Base-by-base conservation (phyloP, 2,797 vertebrate genomes). In the Orientallactaga sibirica region DNA sequence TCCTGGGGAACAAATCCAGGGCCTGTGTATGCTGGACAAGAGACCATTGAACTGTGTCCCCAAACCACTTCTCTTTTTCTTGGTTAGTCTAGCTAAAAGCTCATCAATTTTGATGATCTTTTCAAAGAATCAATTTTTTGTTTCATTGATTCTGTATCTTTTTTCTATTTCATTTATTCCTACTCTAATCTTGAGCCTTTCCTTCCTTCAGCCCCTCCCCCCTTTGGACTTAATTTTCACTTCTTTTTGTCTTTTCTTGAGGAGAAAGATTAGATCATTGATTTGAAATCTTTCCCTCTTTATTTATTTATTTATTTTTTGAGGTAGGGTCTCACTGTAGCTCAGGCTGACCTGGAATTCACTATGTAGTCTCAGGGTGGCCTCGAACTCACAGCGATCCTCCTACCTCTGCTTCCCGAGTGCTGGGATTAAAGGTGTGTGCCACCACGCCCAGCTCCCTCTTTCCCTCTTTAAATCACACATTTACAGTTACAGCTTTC, bases 271-370 rank as follows among this genome's bases (percentile, higher is more conserved):
- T 74, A 92, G 29, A n/a, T 90, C 86, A 80, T 55, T 89, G 48
- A 76, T 76, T 94, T 90, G 55, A 48, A 16, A 9, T 62, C 25
- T 84, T 93, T 62, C 71, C 37, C 33, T 41, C 78, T 90, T 85
- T 33, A 88, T 37, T 37, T 37, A 2, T 37, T 37, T 37, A 2
- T 37, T 37, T 37, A 2, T 37, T 37, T 37, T 37, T 37, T 37
- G 33, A 37, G 33, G 33, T 37, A 37, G 33, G 33, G 33, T 37
- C 33, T 37, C 33, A 37, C 33, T 37, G 33, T 37, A 37, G 33
- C 33, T 37, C 33, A 2, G 33, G 33, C 33, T 37, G 33, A 37
- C 33, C 33, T 37, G 33, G 33, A 37, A 37, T 37, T 37, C 33
- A 37, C 33, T 37, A 37, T 37, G 33, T 37, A 37, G 33, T 37